Percentiles rank a stretch among this genome's conserved stretches.
Conservation (phyloP, 2,888 invertebrate species). For the Pandemis cinnamomeana region DNA sequence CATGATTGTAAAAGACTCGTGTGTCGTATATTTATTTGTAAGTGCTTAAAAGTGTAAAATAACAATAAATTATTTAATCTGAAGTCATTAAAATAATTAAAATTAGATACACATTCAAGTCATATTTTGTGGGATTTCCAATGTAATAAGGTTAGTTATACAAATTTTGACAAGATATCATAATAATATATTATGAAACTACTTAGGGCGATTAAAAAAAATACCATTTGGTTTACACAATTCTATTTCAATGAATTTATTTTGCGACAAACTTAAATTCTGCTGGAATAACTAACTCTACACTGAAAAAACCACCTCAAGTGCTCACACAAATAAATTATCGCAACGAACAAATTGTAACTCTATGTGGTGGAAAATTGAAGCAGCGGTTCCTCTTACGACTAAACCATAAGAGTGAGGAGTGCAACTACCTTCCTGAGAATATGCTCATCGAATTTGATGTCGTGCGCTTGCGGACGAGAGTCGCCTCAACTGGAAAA, state of each 20-base stretch:
- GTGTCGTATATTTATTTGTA: not conserved
- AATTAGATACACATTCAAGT: not conserved
- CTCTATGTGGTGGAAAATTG: slow-evolving; percentile 21
- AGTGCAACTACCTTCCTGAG: slow-evolving; percentile 87
- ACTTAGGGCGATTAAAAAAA: not conserved
- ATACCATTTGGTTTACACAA: no score
- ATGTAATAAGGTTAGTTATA: not conserved
- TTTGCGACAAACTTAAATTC: no score
- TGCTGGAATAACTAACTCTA: not conserved
- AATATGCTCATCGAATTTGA: slow-evolving; percentile 91
- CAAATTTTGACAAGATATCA: not conserved
- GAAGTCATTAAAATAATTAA: not conserved
- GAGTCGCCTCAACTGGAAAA: slow-evolving; percentile 88
- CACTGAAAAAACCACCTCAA: slow-evolving; percentile 17
- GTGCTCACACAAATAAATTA: slow-evolving; percentile 5
- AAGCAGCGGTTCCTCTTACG: slow-evolving; percentile 42
- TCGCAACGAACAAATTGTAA: slow-evolving; percentile 17
- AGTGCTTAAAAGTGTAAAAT: slow-evolving; percentile 6
- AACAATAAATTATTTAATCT: slow-evolving; percentile 6
- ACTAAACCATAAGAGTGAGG: slow-evolving; percentile 43
- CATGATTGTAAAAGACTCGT: slow-evolving; percentile 22
- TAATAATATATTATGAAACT: not conserved
- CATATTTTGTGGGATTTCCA: slow-evolving; percentile 3
- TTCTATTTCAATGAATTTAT: no score
- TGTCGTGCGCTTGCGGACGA: slow-evolving; percentile 88